Evolutionary conservation across 2,888 invertebrate genomes (phyloP).

Genomic region (Drosophila prostipennis): DNA sequence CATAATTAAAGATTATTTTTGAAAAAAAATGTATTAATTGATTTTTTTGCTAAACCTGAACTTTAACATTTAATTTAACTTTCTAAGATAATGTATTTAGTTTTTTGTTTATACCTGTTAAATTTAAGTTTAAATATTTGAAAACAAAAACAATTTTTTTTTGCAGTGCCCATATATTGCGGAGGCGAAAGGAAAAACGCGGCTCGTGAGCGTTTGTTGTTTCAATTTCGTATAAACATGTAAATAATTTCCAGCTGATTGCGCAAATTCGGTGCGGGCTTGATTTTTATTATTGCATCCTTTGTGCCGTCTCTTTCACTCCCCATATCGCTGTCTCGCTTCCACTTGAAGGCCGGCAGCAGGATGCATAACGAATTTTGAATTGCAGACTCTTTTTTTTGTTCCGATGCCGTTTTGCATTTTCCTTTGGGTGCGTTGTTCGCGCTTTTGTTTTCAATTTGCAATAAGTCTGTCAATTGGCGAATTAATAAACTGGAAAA

Average conservation of each 20-base stretch:
- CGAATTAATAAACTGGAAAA: slow-evolving; percentile 83
- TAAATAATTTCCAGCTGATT: slow-evolving; percentile 81
- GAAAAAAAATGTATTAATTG: too few relatives aligned
- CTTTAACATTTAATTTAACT: too few relatives aligned
- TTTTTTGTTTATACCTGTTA: too few relatives aligned
- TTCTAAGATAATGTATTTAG: too few relatives aligned
- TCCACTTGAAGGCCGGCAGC: slow-evolving; percentile 15
- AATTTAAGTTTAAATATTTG: too few relatives aligned
- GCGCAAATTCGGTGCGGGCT: slow-evolving; percentile 78
- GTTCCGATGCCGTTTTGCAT: slow-evolving; percentile 12
- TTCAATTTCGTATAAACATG: slow-evolving; percentile 78
- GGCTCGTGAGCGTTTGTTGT: slow-evolving; percentile 65
- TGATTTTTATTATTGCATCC: slow-evolving; percentile 78
- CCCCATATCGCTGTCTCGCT: slow-evolving; percentile 20
- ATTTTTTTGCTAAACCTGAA: too few relatives aligned
- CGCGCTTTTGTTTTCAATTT: slow-evolving; percentile 80
- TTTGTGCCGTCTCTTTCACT: slow-evolving; percentile 46
- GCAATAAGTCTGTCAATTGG: slow-evolving; percentile 80
- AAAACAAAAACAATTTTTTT: too few relatives aligned
- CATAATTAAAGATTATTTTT: too few relatives aligned
- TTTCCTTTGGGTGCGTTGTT: slow-evolving; percentile 55
- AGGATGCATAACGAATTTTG: slow-evolving; percentile 70
- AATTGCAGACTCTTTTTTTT: slow-evolving; percentile 40
- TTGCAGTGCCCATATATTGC: slow-evolving; percentile 50
- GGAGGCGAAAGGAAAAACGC: slow-evolving; percentile 29